These are phyloP conservation scores for Tetrao urogallus DNA, from an alignment of 2,113 vertebrate species.

Conservation along the genomic window DNA sequence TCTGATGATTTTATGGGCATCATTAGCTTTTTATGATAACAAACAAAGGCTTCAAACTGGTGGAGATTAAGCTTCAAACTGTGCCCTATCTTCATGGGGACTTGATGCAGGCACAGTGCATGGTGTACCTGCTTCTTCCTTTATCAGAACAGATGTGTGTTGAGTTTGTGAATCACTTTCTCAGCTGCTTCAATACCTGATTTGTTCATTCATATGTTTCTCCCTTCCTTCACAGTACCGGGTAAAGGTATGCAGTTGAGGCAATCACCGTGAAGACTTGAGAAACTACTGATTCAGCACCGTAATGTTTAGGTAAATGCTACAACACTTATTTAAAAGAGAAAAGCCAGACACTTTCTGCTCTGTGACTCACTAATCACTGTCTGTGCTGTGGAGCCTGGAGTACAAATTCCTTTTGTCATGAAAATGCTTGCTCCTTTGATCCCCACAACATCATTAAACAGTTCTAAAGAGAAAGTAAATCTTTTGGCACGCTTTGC, in stretches of 20 bases:
- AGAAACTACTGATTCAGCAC: conserved; percentile 34
- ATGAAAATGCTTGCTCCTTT: conserved; percentile 75
- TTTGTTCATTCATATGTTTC: too few relatives aligned
- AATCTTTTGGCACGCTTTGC: conserved; percentile 72
- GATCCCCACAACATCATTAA: conserved; percentile 74
- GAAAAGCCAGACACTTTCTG: conserved; percentile 62
- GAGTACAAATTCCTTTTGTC: conserved; percentile 75
- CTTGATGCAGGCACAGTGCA: background rate
- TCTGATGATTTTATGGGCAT: background rate
- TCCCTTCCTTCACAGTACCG: background rate
- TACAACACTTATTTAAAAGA: conserved; percentile 51
- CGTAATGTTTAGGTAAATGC: conserved; percentile 64
- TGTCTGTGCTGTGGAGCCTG: conserved; percentile 63
- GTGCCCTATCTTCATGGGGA: background rate
- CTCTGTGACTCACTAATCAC: conserved; percentile 74
- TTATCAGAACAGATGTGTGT: background rate
- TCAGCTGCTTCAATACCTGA: background rate
- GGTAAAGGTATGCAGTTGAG: conserved; percentile 49
- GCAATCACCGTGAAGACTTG: background rate
- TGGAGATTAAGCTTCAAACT: accelerated
- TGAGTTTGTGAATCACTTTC: background rate
- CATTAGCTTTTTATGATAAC: background rate
- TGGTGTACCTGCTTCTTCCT: background rate
- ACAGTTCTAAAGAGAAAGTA: conserved; percentile 70
- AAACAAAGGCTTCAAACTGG: background rate